Evolutionary conservation across 92 coral and sea anemone genomes (phyloP), one percentile per base, ranked within the genome.

Genomic region (Desmophyllum pertusum): DNA sequence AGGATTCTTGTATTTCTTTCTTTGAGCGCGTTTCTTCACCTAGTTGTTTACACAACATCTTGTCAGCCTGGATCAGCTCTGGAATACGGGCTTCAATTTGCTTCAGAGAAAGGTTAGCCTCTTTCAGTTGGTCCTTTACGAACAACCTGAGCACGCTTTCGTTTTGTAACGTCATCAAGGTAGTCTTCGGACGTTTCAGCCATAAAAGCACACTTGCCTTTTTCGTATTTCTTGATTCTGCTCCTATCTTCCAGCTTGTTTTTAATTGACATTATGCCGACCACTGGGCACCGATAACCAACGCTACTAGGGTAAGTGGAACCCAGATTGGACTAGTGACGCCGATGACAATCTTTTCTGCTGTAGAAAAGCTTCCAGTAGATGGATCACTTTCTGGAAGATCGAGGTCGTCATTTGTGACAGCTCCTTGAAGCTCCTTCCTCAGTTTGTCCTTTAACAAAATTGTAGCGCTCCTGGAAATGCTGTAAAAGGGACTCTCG

Each of bases 281-380:
- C 29, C 41, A 73, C 73, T 7, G 90, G 18, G 53, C 29, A 51
- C 85, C 84, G 18, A 90, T 33, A 0, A 83, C 57, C 6, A 90
- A 52, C 2, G 57, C 87, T 42, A 61, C 81, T 13, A 89, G n/a
- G 21, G 78, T 70, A 17, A 89, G 48, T 21, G 93, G 87, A 75
- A 85, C 65, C 93, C 93, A 89, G 10, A 89, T 10, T 21, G 90
- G 90, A 52, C 42, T 48, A 3, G 89, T 69, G 33, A 69, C 89
- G 21, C 84, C 89, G 14, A 78, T 15, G 30, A 78, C 30, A 72
- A 73, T 64, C 59, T 86, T 80, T 36, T 40, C 55, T 38, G 71
- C 50, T 1, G 36, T 10, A 18, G 81, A 23, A 38, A 83, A 45
- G 35, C 19, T 21, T 30, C 19, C 10, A 9, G 33, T 37, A 70